These are phyloP conservation scores for Meloidogyne floridensis DNA, from an alignment of 1,140 invertebrate genomes.

Conservation along the genomic window DNA sequence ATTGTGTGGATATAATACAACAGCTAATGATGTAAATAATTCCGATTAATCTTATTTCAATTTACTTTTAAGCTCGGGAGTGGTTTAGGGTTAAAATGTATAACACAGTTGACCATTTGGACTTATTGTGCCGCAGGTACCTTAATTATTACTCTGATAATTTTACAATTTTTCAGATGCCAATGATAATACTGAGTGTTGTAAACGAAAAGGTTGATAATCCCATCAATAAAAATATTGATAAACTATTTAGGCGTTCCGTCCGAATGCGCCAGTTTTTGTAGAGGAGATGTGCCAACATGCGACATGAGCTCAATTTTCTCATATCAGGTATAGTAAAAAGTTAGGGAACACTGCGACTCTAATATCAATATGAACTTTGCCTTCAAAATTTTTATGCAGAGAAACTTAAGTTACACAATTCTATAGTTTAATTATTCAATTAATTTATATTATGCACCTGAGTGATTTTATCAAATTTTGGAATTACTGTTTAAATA, in stretches of 20 bases:
- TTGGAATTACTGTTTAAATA: no score
- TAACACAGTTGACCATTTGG: constrained; percentile 62
- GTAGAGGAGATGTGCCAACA: constrained; percentile 62
- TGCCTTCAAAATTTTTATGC: no score
- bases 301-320: constrained; percentile 62
- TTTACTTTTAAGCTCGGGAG: constrained; percentile 52
- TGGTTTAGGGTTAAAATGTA: constrained; percentile 59
- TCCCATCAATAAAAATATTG: neutral
- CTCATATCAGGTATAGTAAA: constrained; percentile 45
- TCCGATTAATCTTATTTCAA: neutral
- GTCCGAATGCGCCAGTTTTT: constrained; percentile 59
- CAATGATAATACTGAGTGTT: constrained; percentile 61
- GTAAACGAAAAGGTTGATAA: constrained; percentile 49
- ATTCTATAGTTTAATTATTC: no score
- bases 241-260: constrained; percentile 46
- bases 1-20: constrained; percentile 62
- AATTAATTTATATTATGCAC: no score
- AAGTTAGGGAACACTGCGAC: no score
- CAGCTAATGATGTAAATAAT: constrained; percentile 53
- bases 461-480: no score
- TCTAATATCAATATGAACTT: no score
- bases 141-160: neutral
- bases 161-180: constrained; percentile 33
- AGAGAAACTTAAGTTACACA: no score
- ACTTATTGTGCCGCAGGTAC: constrained; percentile 57